Conservation (phyloP, 2,797 vertebrate genomes). For the Rhinoraja longicauda region DNA sequence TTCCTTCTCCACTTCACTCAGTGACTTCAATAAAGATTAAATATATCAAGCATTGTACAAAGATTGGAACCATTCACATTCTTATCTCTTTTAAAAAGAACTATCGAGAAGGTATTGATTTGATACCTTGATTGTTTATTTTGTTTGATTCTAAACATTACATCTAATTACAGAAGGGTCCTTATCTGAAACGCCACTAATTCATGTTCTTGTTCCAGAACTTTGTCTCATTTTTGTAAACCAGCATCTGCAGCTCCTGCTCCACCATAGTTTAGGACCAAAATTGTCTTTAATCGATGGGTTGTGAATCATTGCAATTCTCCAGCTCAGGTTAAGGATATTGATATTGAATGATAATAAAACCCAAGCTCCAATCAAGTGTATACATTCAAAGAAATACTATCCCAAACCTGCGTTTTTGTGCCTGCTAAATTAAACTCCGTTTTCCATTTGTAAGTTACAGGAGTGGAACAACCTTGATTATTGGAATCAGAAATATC, state of each 20-base stretch:
- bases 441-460: too few species aligned
- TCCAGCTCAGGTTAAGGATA: too few species aligned
- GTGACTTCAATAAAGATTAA: constrained; percentile 46
- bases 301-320: too few species aligned
- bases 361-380: background rate
- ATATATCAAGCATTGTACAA: background rate
- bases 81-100: background rate
- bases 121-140: background rate
- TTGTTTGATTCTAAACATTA: too few species aligned
- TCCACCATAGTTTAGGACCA: too few species aligned
- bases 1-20: constrained; percentile 51
- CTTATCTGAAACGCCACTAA: too few species aligned
- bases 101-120: background rate
- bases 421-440: too few species aligned
- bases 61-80: background rate
- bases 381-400: background rate
- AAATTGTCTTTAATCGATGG: too few species aligned
- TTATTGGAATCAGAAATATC: background rate
- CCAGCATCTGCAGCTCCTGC: too few species aligned
- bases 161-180: too few species aligned
- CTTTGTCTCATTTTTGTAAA: too few species aligned
- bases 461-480: background rate
- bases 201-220: too few species aligned
- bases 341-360: background rate
- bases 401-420: background rate